phyloP scores from a whole-genome alignment of 2,888 invertebrate species.

The Epinotia ramella region DNA sequence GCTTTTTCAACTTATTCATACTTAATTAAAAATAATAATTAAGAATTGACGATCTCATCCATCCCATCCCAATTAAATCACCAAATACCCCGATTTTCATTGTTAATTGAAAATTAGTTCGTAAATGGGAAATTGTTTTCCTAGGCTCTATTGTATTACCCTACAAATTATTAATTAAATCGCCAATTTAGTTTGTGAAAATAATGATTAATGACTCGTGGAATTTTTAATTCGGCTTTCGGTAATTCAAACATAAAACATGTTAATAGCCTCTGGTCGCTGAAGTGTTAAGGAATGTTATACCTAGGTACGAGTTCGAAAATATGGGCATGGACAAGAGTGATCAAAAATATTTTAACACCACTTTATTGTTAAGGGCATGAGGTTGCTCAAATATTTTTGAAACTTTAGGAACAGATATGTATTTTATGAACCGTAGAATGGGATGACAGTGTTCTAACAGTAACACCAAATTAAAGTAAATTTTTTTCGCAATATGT shows the following conservation, averaged over 20 bases:
- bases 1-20: not conserved
- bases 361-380: too few relatives aligned
- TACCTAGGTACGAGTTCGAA: not conserved
- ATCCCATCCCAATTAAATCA: not conserved
- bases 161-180: slow-evolving; percentile 36
- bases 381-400: too few relatives aligned
- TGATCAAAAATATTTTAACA: too few relatives aligned
- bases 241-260: slow-evolving; percentile 19
- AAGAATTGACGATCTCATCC: not conserved
- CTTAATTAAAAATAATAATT: not conserved
- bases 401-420: too few relatives aligned
- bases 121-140: slow-evolving; percentile 33
- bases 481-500: too few relatives aligned
- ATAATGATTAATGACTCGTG: slow-evolving; percentile 55
- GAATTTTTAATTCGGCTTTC: slow-evolving; percentile 54
- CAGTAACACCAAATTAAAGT: too few relatives aligned
- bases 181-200: slow-evolving; percentile 54
- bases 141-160: slow-evolving; percentile 2
- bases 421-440: too few relatives aligned
- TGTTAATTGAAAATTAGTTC: slow-evolving; percentile 33
- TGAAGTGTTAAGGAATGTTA: not conserved
- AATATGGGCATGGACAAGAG: too few relatives aligned
- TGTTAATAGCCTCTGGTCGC: not conserved
- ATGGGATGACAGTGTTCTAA: too few relatives aligned
- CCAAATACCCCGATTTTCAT: slow-evolving; percentile 14